Evolutionary conservation across 2,113 vertebrate species (phyloP).

Genomic region (Sardina pilchardus): DNA sequence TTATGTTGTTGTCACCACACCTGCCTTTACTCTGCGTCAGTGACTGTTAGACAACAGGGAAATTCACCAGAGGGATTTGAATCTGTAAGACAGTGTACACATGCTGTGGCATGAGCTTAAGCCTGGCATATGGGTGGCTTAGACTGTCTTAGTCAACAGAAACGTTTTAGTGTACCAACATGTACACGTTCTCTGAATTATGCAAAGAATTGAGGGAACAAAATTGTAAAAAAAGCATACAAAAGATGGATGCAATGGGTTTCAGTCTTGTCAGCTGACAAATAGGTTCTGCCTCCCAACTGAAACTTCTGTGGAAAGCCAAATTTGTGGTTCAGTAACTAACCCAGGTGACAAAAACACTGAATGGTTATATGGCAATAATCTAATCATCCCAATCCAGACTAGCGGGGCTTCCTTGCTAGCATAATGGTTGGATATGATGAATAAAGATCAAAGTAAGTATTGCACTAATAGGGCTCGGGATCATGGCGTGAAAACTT

Average conservation of each 20-base stretch:
- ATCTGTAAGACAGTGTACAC: neutral
- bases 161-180: neutral
- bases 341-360: too few species aligned
- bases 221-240: neutral
- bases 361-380: too few species aligned
- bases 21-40: neutral
- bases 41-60: neutral
- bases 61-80: neutral
- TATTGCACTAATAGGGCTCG: too few species aligned
- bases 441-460: too few species aligned
- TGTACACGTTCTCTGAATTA: neutral
- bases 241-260: neutral
- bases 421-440: too few species aligned
- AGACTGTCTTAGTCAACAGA: neutral
- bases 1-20: conserved; percentile 14
- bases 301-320: too few species aligned
- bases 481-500: too few species aligned
- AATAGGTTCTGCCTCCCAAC: too few species aligned
- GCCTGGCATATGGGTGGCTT: neutral
- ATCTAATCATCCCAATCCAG: too few species aligned
- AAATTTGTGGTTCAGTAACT: too few species aligned
- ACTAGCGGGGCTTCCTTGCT: too few species aligned
- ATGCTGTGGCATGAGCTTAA: neutral
- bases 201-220: neutral
- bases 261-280: neutral